Percentiles rank a stretch among this genome's conserved stretches.
Evolutionary conservation across 1,140 invertebrate species (phyloP).

Genomic region (Latrodectus geometricus): DNA sequence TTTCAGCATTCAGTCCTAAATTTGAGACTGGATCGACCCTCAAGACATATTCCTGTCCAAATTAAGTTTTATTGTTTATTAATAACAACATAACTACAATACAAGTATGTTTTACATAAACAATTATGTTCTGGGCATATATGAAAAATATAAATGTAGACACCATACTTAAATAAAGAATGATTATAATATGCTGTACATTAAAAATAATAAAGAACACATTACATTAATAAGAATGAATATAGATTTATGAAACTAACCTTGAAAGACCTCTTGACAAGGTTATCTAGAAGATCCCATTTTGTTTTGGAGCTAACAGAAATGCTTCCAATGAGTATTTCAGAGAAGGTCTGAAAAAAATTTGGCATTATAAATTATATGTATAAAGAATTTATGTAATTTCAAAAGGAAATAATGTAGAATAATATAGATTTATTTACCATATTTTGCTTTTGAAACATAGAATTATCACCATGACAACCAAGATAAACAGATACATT

Average conservation of each 20-base stretch:
- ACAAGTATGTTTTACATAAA: too few species aligned
- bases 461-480: conserved; percentile 63
- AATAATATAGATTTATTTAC: conserved; percentile 11
- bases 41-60: conserved; percentile 83
- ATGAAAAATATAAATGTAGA: too few species aligned
- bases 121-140: too few species aligned
- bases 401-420: background rate
- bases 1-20: conserved; percentile 88
- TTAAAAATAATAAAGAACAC: background rate
- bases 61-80: background rate
- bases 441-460: conserved; percentile 52
- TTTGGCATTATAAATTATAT: background rate
- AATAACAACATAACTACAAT: too few species aligned
- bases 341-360: conserved; percentile 63
- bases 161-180: too few species aligned
- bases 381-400: background rate
- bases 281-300: conserved; percentile 93
- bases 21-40: conserved; percentile 92
- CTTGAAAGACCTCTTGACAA: conserved; percentile 91
- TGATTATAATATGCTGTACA: too few species aligned
- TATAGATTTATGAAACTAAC: conserved; percentile 66
- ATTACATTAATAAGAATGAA: background rate
- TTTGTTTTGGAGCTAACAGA: conserved; percentile 92
- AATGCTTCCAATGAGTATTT: conserved; percentile 84
- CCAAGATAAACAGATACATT: conserved; percentile 85